Percentiles rank a stretch among this genome's conserved stretches.
Evolutionary conservation across 2,888 invertebrate species (phyloP).

Genomic region (Sinohyriopsis cumingii): DNA sequence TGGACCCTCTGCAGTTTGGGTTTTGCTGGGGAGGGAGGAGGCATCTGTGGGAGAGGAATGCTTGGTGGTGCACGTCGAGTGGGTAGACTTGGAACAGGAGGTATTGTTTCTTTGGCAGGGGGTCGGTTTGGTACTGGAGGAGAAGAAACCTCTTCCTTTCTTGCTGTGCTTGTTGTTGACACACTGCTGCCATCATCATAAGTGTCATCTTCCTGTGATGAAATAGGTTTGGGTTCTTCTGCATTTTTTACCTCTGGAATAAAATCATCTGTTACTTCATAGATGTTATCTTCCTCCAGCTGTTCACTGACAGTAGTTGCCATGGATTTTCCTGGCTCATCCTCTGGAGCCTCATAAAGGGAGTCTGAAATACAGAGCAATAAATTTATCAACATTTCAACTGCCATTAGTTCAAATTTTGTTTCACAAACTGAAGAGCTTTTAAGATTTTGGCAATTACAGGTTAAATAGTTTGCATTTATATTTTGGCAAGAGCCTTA

Average conservation of each 20-base stretch:
- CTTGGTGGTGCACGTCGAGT: constrained; percentile 3
- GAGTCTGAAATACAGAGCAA: constrained; percentile 5
- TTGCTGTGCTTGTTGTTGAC: not conserved
- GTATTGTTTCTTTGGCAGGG: not conserved
- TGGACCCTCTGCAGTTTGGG: constrained; percentile 18
- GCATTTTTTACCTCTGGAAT: too few relatives aligned
- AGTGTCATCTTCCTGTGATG: constrained; percentile 29
- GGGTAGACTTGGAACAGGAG: constrained; percentile 10
- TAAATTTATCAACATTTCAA: not conserved
- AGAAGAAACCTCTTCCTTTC: too few relatives aligned
- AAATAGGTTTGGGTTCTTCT: too few relatives aligned
- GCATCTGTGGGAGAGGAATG: constrained; percentile 6
- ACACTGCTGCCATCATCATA: constrained; percentile 41
- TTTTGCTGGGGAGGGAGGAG: constrained; percentile 25
- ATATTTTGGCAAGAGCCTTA: too few relatives aligned
- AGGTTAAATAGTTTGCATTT: too few relatives aligned
- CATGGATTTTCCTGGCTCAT: not conserved
- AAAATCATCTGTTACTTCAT: too few relatives aligned
- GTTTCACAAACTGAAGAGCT: too few relatives aligned
- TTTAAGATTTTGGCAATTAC: too few relatives aligned
- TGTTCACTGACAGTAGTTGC: too few relatives aligned
- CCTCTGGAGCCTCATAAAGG: constrained; percentile 24
- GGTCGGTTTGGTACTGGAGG: not conserved
- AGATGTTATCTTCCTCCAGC: too few relatives aligned
- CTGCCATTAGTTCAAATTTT: too few relatives aligned